Evolutionary conservation across 2,888 invertebrate species (phyloP).

Genomic region (Nephrocerus scutellatus): DNA sequence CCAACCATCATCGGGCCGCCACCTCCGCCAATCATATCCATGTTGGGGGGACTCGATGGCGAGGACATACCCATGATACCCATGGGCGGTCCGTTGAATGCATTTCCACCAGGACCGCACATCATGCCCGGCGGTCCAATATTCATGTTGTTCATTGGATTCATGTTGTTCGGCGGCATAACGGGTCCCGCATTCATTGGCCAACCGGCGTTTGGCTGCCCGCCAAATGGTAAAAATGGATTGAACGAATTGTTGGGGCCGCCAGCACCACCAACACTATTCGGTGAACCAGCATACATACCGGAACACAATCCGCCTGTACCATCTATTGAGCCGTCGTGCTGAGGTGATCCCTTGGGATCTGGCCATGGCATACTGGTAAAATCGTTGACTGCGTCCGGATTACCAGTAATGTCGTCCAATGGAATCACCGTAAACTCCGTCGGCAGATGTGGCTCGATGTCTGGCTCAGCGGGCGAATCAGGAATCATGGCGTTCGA

Average conservation of each 20-base stretch:
- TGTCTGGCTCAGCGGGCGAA: conserved; percentile 77
- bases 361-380: conserved; percentile 76
- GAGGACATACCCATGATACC: conserved; percentile 17
- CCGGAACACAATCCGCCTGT: conserved; percentile 18
- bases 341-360: conserved; percentile 62
- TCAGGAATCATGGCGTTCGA: conserved; percentile 79
- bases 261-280: too few relatives aligned
- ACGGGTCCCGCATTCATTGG: conserved; percentile 17
- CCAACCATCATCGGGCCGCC: too few relatives aligned
- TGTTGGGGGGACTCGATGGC: conserved; percentile 25
- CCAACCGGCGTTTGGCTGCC: conserved; percentile 17
- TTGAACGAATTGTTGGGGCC: conserved; percentile 32
- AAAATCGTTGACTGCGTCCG: conserved; percentile 72
- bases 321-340: conserved; percentile 26
- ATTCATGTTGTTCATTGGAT: conserved; percentile 13
- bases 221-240: conserved; percentile 38
- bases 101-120: conserved; percentile 14
- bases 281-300: conserved; percentile 16
- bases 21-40: too few relatives aligned
- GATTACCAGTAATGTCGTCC: conserved; percentile 79
- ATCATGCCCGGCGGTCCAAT: conserved; percentile 21
- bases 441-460: conserved; percentile 66
- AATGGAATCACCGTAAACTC: conserved; percentile 81
- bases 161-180: conserved; percentile 18
- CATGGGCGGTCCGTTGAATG: conserved; percentile 18